phyloP scores from a whole-genome alignment of 2,113 vertebrate genomes.

The Coturnix japonica region DNA sequence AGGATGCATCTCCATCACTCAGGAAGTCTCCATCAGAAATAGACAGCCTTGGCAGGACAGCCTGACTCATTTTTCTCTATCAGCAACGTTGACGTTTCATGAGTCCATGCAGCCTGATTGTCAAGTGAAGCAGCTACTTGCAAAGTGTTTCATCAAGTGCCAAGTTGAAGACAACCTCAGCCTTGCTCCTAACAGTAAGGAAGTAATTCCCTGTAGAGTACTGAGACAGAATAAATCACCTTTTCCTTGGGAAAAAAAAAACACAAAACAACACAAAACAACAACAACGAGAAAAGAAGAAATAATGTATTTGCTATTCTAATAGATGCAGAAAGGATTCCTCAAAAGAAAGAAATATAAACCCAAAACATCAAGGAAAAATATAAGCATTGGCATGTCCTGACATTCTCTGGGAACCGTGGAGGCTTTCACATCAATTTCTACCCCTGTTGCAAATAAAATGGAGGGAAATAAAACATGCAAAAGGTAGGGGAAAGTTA shows the following conservation, averaged over 20 bases:
- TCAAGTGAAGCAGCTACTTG: neutral
- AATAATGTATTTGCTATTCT: neutral
- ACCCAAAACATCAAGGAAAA: neutral
- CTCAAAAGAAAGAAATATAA: neutral
- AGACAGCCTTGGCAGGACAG: neutral
- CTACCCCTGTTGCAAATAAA: neutral
- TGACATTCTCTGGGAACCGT: neutral
- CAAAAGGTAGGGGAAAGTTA: neutral
- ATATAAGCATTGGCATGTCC: accelerated
- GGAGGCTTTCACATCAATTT: neutral
- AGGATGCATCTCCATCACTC: neutral
- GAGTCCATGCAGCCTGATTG: neutral
- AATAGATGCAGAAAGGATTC: neutral
- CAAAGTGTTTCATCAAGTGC: neutral
- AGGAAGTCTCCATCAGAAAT: neutral
- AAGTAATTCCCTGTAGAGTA: neutral
- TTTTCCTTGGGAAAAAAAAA: neutral
- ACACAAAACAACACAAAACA: no score
- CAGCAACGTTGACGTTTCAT: neutral
- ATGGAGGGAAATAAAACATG: neutral
- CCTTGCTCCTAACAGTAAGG: neutral
- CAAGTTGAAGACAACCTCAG: neutral
- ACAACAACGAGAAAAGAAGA: neutral
- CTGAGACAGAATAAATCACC: neutral
- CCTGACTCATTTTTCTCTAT: neutral